Base-by-base conservation (phyloP, 2,797 vertebrate genomes). In the Typhlichthys subterraneus region DNA sequence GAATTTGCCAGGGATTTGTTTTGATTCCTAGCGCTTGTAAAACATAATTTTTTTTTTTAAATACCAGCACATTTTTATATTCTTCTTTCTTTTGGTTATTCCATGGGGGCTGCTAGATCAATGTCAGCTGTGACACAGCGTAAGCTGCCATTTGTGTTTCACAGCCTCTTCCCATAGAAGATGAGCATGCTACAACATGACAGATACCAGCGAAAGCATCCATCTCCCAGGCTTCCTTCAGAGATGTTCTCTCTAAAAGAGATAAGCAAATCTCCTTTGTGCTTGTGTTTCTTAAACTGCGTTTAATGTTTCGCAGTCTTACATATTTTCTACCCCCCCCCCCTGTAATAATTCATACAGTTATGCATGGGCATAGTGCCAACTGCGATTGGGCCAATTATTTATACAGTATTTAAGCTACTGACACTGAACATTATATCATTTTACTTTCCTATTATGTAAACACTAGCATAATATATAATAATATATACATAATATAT, bases 131-230 rank as follows among this genome's bases (percentile, higher is more conserved):
- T 80, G 72, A 74, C 82, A 73, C 51, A 4, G 49, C 31, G 76
- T 71, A 75, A 81, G 73, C 75, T 65, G 73, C 63, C 64, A 69
- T 82, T 85, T 85, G 76, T 79, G 29, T 81, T 83, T 75, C 77
- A 71, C 80, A 71, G 77, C 72, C 72, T 77, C 74, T 77, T 82
- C 70, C 82, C 74, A 69, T 79, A 61, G 67, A 19, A 19, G 61
- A 66, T 58, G 74, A 73, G 61, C 45, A 38, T 49, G 67, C 68
- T 53, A 8, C 7, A 51, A 80, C 77, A 75, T 81, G 86, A 85
- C 81, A 84, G 77, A 76, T 68, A 76, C 60, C 54, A 60, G 65
- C 38, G 56, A 75, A 67, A 77, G 73, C 79, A 72, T 70, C 69
- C 59, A 55, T 76, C 69, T 57, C 0, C 5, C 2, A 50, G 58